These are phyloP conservation scores for Mastomys natalensis DNA, from an alignment of 2,113 vertebrate species.

Conservation along the genomic window DNA sequence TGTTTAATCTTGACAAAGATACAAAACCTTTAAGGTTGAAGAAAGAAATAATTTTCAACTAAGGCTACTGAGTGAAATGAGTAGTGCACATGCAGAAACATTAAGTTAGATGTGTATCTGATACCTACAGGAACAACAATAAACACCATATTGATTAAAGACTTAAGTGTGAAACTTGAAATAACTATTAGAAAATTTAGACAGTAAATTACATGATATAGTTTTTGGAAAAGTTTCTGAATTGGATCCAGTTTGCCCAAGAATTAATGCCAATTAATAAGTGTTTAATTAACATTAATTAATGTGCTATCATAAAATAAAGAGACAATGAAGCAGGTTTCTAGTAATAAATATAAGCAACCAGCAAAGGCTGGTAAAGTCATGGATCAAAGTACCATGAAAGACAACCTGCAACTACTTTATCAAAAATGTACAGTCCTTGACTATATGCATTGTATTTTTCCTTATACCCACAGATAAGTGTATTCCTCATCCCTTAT, in stretches of 20 bases:
- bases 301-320: too few relatives aligned
- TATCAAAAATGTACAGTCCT: background rate
- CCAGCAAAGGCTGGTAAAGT: background rate
- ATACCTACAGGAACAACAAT: background rate
- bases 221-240: background rate
- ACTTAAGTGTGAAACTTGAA: background rate
- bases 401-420: background rate
- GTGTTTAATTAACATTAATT: too few relatives aligned
- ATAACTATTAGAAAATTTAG: background rate
- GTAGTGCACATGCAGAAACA: background rate
- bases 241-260: background rate
- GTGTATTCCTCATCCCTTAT: background rate
- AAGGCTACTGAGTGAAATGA: too few relatives aligned
- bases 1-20: too few relatives aligned
- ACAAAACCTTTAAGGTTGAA: too few relatives aligned
- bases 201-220: background rate
- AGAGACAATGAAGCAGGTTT: background rate
- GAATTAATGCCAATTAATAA: background rate
- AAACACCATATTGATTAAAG: background rate
- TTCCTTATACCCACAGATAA: background rate
- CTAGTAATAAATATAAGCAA: background rate
- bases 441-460: background rate
- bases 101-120: background rate
- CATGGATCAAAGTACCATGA: too few relatives aligned
- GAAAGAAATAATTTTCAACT: too few relatives aligned